Conservation (phyloP, 2,888 invertebrate genomes). For the Drosophila diplacantha region DNA sequence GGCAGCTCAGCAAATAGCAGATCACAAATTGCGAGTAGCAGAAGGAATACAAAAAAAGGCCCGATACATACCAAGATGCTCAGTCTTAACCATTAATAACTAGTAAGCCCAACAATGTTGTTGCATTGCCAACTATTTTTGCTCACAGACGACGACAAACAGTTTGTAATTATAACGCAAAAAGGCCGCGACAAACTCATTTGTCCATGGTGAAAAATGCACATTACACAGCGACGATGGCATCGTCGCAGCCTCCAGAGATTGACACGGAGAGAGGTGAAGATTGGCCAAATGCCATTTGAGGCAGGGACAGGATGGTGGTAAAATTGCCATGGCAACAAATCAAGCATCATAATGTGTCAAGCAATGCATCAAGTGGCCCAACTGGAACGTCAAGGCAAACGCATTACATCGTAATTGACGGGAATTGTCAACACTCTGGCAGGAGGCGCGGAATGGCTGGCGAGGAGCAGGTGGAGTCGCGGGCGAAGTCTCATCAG, state of each 20-base stretch:
- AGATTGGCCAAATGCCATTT: slow-evolving; percentile 52
- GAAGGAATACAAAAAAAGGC: slow-evolving; percentile 37
- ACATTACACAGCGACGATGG: slow-evolving; percentile 53
- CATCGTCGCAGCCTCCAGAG: slow-evolving; percentile 22
- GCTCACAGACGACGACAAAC: slow-evolving; percentile 37
- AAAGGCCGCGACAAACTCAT: slow-evolving; percentile 71
- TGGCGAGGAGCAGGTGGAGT: slow-evolving; percentile 1
- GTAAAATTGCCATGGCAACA: slow-evolving; percentile 71
- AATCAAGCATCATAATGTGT: slow-evolving; percentile 72
- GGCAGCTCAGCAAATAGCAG: slow-evolving; percentile 24
- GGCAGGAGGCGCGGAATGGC: slow-evolving; percentile 11
- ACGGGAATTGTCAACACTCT: slow-evolving; percentile 75
- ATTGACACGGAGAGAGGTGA: slow-evolving; percentile 36
- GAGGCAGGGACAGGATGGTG: slow-evolving; percentile 56
- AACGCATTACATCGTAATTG: slow-evolving; percentile 74
- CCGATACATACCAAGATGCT: slow-evolving; percentile 67
- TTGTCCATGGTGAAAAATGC: slow-evolving; percentile 73
- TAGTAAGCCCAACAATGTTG: slow-evolving; percentile 64
- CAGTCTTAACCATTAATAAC: slow-evolving; percentile 69
- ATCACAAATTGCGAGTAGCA: slow-evolving; percentile 34
- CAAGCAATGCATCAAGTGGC: slow-evolving; percentile 71
- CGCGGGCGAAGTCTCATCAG: not conserved
- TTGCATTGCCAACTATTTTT: slow-evolving; percentile 59
- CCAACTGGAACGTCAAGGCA: slow-evolving; percentile 50
- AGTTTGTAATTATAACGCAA: slow-evolving; percentile 49